phyloP scores from a whole-genome alignment of 2,113 vertebrate genomes.

The Mirza zaza region DNA sequence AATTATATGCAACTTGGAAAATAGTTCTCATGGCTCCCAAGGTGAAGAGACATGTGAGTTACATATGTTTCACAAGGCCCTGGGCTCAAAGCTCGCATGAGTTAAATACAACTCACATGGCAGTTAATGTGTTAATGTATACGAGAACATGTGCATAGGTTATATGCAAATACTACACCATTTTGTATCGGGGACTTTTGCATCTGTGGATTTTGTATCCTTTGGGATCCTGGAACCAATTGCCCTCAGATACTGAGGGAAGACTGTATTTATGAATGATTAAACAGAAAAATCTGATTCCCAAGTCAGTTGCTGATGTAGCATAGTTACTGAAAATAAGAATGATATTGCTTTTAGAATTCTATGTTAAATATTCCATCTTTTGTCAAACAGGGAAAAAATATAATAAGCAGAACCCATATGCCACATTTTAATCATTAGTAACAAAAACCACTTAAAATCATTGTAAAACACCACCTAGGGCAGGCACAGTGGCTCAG shows the following conservation, averaged over 20 bases:
- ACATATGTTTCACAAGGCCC: no score
- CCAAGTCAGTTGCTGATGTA: neutral
- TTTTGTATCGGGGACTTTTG: neutral
- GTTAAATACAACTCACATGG: no score
- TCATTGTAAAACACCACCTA: no score
- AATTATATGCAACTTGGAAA: no score
- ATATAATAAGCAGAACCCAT: neutral
- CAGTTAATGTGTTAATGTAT: neutral
- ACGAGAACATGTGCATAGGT: neutral
- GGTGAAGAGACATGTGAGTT: no score
- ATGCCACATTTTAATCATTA: neutral
- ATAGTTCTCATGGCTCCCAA: no score
- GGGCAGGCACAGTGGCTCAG: no score
- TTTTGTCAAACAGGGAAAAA: neutral
- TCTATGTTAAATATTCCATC: neutral
- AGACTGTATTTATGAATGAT: neutral
- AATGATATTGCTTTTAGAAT: neutral
- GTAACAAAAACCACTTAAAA: neutral
- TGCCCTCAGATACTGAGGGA: neutral
- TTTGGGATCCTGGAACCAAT: neutral
- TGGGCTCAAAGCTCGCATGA: no score
- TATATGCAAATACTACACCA: neutral
- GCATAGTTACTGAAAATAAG: neutral
- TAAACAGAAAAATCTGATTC: conserved; percentile 1
- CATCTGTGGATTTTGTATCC: neutral